Evolutionary conservation across 2,888 invertebrate genomes (phyloP).

Genomic region (Sarcophaga caerulescens): DNA sequence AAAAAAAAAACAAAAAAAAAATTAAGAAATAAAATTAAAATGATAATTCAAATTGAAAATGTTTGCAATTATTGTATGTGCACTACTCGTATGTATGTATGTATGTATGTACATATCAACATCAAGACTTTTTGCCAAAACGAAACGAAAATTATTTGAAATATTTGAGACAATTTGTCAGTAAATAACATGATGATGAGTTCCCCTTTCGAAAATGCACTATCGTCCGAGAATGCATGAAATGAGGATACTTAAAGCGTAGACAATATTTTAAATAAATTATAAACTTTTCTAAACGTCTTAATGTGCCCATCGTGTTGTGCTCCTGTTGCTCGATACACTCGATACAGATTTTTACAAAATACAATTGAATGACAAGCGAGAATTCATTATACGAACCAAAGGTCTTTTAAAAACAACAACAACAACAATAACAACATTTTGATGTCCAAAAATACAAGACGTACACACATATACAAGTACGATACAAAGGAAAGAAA

Average conservation of each 20-base stretch:
- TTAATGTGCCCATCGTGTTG: slow-evolving; percentile 52
- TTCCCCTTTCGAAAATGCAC: slow-evolving; percentile 39
- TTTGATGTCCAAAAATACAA: slow-evolving; percentile 5
- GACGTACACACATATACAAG: not conserved
- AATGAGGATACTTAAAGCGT: slow-evolving; percentile 35
- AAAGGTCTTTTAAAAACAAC: not conserved
- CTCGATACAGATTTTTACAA: slow-evolving; percentile 50
- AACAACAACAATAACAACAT: not conserved
- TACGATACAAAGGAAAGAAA: not conserved
- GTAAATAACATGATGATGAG: slow-evolving; percentile 75
- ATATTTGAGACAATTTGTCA: slow-evolving; percentile 80
- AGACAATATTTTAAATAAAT: slow-evolving; percentile 47
- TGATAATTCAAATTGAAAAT: slow-evolving; percentile 29
- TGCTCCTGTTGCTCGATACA: slow-evolving; percentile 38
- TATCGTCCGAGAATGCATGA: slow-evolving; percentile 14
- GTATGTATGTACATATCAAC: no score
- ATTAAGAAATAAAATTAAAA: slow-evolving; percentile 20
- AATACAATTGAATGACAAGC: slow-evolving; percentile 60
- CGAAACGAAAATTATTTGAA: slow-evolving; percentile 75
- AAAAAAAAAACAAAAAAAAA: no score
- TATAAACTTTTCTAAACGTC: slow-evolving; percentile 1
- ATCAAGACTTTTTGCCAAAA: not conserved
- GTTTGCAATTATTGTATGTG: slow-evolving; percentile 28
- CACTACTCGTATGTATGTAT: no score
- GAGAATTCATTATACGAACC: slow-evolving; percentile 15